Conservation (phyloP, 1,140 invertebrate species). For the Tetramorium simillimum region DNA sequence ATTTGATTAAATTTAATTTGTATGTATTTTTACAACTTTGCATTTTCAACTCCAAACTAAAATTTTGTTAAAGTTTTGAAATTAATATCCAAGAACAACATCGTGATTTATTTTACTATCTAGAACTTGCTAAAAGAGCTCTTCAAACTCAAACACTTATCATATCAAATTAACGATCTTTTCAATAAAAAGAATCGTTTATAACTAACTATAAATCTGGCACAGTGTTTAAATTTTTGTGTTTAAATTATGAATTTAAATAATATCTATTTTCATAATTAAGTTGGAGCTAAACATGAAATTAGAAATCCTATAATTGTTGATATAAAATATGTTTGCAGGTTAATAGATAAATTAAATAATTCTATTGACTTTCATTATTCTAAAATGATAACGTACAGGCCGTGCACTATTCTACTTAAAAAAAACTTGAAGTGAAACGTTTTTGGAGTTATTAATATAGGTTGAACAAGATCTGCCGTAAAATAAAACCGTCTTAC, state of each 20-base stretch:
- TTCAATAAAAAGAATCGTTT: not conserved
- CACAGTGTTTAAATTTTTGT: not conserved
- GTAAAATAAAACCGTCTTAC: not conserved
- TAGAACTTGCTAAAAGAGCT: not conserved
- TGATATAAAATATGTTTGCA: not conserved
- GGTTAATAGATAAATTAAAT: not conserved
- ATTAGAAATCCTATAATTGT: not conserved
- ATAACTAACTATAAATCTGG: not conserved
- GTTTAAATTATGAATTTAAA: not conserved
- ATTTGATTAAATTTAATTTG: not conserved
- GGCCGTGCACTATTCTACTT: not conserved
- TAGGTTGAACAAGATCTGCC: not conserved
- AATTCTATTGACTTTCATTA: not conserved
- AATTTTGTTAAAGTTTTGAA: slow-evolving; percentile 16
- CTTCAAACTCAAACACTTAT: not conserved
- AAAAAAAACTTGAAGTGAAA: not conserved
- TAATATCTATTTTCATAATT: not conserved
- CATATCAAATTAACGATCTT: not conserved
- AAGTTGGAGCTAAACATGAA: not conserved
- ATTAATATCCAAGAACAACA: not conserved
- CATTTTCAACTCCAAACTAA: not conserved
- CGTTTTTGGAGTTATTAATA: slow-evolving; percentile 21
- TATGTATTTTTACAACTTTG: not conserved
- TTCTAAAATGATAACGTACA: not conserved
- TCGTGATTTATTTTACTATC: not conserved